These are phyloP conservation scores for Pseudolaguvia tuberculata DNA, from an alignment of 2,113 vertebrate species.

Conservation along the genomic window DNA sequence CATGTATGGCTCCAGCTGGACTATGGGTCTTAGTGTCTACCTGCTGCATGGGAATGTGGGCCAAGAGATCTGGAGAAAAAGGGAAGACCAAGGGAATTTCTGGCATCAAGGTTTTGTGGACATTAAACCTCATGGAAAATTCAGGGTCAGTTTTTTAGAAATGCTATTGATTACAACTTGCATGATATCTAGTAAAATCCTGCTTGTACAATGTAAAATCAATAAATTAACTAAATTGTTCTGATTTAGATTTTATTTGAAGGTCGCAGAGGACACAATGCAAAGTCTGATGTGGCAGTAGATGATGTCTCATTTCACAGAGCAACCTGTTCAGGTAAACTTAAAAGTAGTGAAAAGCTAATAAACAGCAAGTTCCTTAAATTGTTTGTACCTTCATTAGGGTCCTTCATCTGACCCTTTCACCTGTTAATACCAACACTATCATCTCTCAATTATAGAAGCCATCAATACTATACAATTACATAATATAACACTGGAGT, in stretches of 20 bases:
- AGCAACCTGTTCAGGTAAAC: slow-evolving; percentile 65
- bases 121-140: slow-evolving; percentile 48
- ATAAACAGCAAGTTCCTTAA: too few relatives aligned
- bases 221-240: not conserved
- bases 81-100: slow-evolving; percentile 63
- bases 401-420: too few relatives aligned
- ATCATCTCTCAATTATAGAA: too few relatives aligned
- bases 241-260: slow-evolving; percentile 71
- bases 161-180: not conserved
- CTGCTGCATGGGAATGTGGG: slow-evolving; percentile 50
- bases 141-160: slow-evolving; percentile 42
- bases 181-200: not conserved
- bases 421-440: too few relatives aligned
- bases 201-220: not conserved
- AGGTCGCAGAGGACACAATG: slow-evolving; percentile 65
- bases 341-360: too few relatives aligned
- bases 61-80: slow-evolving; percentile 41
- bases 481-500: too few relatives aligned
- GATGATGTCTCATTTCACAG: slow-evolving; percentile 69
- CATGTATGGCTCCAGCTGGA: slow-evolving; percentile 66
- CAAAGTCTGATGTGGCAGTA: slow-evolving; percentile 67
- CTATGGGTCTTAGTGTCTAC: slow-evolving; percentile 70
- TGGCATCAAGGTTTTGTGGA: slow-evolving; percentile 54
- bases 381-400: too few relatives aligned
- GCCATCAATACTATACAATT: too few relatives aligned